Conservation (phyloP, 2,888 invertebrate genomes). For the Xylocampa areola region DNA sequence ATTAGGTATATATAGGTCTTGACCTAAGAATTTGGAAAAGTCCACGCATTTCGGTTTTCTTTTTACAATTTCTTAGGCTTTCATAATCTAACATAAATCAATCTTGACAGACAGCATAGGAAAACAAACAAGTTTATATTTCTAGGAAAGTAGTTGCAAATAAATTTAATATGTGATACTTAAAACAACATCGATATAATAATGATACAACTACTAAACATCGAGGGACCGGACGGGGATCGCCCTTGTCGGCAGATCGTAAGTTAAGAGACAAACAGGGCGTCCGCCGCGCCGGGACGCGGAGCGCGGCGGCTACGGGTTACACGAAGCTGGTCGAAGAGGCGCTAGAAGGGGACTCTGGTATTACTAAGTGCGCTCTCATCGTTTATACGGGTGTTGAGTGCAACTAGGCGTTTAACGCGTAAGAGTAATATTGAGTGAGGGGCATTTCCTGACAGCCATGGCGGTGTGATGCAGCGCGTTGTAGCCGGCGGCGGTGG, state of each 20-base stretch:
- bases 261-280: slow-evolving; percentile 13
- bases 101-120: slow-evolving; percentile 60
- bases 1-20: slow-evolving; percentile 26
- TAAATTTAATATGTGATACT: slow-evolving; percentile 68
- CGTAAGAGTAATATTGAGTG: slow-evolving; percentile 93
- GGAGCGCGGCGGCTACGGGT: neutral
- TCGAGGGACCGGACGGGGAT: slow-evolving; percentile 73
- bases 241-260: slow-evolving; percentile 57
- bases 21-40: slow-evolving; percentile 36
- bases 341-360: slow-evolving; percentile 21
- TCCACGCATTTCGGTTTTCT: slow-evolving; percentile 12
- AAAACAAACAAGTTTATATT: slow-evolving; percentile 60
- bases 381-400: slow-evolving; percentile 6
- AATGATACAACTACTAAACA: slow-evolving; percentile 72
- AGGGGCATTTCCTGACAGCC: slow-evolving; percentile 93
- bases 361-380: slow-evolving; percentile 24
- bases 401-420: slow-evolving; percentile 72
- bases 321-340: slow-evolving; percentile 14
- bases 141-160: slow-evolving; percentile 69
- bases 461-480: slow-evolving; percentile 87
- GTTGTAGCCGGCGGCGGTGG: slow-evolving; percentile 88
- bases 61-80: slow-evolving; percentile 51
- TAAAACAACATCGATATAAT: slow-evolving; percentile 75
- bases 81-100: slow-evolving; percentile 51
- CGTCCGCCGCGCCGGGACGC: slow-evolving; percentile 6